Base-by-base conservation (phyloP, 1,140 invertebrate genomes). In the Danaus plexippus region DNA sequence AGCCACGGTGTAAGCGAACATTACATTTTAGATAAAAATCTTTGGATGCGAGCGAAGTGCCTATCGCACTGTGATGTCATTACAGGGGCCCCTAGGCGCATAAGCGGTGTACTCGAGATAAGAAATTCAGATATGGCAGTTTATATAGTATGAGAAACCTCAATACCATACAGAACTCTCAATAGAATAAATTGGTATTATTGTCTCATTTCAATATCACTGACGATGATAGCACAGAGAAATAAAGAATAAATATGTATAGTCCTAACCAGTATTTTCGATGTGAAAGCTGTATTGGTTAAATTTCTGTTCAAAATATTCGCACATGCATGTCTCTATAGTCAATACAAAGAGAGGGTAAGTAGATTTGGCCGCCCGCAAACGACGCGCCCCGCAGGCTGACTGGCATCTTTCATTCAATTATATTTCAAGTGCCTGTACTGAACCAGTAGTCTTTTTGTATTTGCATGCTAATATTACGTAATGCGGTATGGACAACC, bases 1-100 rank as follows among this genome's bases (percentile, higher is more conserved):
- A 61, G 47, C 51, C 54, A 52, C 51, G 48, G 47, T 52, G 50
- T 11, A 9, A 12, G 9, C 40, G 58, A 51, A 43, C 53, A 61
- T 56, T 56, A 61, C 61, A 61, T 66, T 66, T 65, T 57, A 65
- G 73, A 79, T 75, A 79, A 77, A 75, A 79, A 75, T 77, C 72
- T 67, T 58, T 60, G 60, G 60, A 62, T 61, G 56, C 62, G 59
- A 63, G 52, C 59, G 54, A 66, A 73, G 74, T 68, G 73, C 69
- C 73, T 77, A 75, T 77, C 74, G 69, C 63, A 42, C 48, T 67
- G 66, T 79, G 74, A 79, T 70, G 74, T 72, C 74, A 76, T 79
- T 79, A 79, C 64, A 32, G 61, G 49, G 54, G 58, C 67, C 72
- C 66, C 54, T 47, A 58, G 69, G 69, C 66, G 56, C 63, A 59